Conservation (phyloP, 2,113 vertebrate species). For the Lanius collurio region DNA sequence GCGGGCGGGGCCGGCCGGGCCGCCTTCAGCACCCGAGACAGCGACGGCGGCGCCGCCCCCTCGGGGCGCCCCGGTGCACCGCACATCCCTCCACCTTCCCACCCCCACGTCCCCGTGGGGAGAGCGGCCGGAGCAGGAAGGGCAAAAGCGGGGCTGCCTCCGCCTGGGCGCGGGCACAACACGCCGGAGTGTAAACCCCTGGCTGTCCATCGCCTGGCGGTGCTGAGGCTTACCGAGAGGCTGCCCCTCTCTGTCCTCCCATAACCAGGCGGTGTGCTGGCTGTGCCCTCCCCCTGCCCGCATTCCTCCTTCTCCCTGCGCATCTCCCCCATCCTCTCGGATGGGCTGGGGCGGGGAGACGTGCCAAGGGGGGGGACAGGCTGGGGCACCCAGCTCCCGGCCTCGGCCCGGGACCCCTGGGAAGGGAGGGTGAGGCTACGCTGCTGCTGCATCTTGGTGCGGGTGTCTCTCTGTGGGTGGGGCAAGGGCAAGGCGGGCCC, state of each 20-base stretch:
- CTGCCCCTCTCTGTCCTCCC: neutral
- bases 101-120: too few species aligned
- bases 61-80: neutral
- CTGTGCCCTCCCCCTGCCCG: neutral
- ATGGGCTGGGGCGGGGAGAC: neutral
- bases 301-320: neutral
- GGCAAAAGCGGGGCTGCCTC: neutral
- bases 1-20: neutral
- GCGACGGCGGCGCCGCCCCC: neutral
- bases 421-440: neutral
- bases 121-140: neutral
- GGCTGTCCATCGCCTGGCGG: too few species aligned
- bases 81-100: neutral
- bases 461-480: neutral
- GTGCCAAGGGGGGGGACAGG: neutral
- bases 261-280: too few species aligned
- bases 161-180: neutral
- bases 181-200: neutral
- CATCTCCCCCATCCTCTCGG: neutral
- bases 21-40: constrained; percentile 57
- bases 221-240: neutral
- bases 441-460: neutral
- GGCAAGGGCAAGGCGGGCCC: too few species aligned
- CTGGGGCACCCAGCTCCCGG: neutral
- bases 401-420: neutral